Evolutionary conservation across 35 echinoderm and acorn worm genomes (phyloP), one percentile per base, ranked within the genome.

Genomic region (Chiridota heheva): DNA sequence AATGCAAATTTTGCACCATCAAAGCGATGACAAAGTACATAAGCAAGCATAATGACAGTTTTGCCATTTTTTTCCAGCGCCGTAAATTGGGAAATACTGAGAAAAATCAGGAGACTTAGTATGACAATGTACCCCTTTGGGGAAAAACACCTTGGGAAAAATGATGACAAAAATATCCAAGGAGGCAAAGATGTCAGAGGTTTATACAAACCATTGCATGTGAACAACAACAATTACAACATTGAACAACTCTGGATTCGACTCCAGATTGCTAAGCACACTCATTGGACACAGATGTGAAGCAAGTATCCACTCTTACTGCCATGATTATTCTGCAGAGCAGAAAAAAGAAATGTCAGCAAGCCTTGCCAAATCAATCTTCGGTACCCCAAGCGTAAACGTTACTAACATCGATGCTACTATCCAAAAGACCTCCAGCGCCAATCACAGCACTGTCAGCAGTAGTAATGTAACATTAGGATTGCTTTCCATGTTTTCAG

Each of bases 171-270:
- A 20, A 22, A 81, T 64, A n/a, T 65, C 57, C 0, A 34, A 35
- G 35, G 22, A 7, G n/a, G 75, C 75, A 3, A 56, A 56, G 15
- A 60, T 44, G 8, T 42, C 8, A 17, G 4, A 57, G n/a, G 28
- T 4, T 22, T 78, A 78, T 42, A 74, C 70, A 3, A 74, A 74
- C 40, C 70, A 74, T 32, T 55, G 37, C 48, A n/a, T 74, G 2
- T 3, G 40, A 56, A 43, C 70, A 35, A 74, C 75, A 7, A 44
- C 75, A 24, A 17, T 61, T 36, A 74, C 75, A 7, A 44, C 75
- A 24, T 28, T 61, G 29, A 3, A 38, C 26, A 2, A 58, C 2
- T 4, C 3, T 4, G 75, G 49, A 32, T 42, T 64, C 60, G 47
- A 31, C 2, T 18, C 24, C 6, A 20, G 75, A 3, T 2, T 51